Conservation (phyloP, 2,888 invertebrate species). For the Allophyes oxyacanthae region DNA sequence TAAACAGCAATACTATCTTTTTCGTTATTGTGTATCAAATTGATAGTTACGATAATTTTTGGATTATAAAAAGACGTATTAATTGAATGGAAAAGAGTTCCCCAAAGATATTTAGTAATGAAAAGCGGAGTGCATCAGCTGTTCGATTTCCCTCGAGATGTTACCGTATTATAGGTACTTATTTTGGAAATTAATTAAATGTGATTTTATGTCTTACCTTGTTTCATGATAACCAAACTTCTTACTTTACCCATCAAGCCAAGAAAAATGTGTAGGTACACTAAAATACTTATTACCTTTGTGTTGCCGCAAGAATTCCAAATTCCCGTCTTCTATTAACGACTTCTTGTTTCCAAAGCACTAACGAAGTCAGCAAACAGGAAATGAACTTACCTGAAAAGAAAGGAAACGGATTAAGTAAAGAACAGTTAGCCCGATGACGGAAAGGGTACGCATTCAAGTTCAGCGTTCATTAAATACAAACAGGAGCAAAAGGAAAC, state of each 20-base stretch:
- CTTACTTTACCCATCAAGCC: too few species aligned
- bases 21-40: too few species aligned
- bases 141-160: conserved; percentile 2
- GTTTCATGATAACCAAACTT: too few species aligned
- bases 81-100: not conserved
- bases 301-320: conserved; percentile 7
- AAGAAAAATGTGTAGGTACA: conserved; percentile 4
- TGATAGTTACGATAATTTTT: too few species aligned
- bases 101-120: not conserved
- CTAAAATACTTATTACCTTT: conserved; percentile 25
- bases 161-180: not conserved
- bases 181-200: too few species aligned
- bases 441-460: conserved; percentile 12
- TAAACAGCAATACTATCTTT: not conserved
- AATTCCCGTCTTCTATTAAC: conserved; percentile 16
- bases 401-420: conserved; percentile 39
- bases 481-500: conserved; percentile 16
- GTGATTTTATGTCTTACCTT: too few species aligned
- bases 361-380: conserved; percentile 31
- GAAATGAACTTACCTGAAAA: conserved; percentile 55
- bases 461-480: conserved; percentile 12
- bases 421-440: conserved; percentile 11
- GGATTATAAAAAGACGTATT: too few species aligned
- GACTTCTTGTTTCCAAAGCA: conserved; percentile 23
- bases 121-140: conserved; percentile 10